Evolutionary conservation across 2,113 vertebrate species (phyloP).

Genomic region (Heptranchias perlo): DNA sequence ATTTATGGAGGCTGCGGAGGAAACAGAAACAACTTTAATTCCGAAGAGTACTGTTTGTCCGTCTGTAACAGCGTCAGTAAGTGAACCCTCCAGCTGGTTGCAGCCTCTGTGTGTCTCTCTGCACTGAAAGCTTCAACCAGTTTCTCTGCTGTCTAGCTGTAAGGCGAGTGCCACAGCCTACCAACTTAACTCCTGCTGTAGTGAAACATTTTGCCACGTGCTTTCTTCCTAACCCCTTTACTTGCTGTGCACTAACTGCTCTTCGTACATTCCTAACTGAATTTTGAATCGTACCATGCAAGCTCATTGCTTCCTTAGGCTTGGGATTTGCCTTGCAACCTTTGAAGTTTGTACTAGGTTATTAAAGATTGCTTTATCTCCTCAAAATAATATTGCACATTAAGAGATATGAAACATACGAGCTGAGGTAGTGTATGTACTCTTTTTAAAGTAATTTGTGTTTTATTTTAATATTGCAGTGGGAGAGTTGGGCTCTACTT

Average conservation of each 20-base stretch:
- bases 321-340: not conserved
- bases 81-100: slow-evolving; percentile 59
- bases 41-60: slow-evolving; percentile 94
- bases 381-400: not conserved
- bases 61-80: slow-evolving; percentile 97
- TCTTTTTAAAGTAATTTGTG: not conserved
- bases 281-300: not conserved
- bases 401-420: not conserved
- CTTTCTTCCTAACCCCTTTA: slow-evolving; percentile 4
- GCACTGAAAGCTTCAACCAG: slow-evolving; percentile 45
- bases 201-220: not conserved
- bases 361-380: not conserved
- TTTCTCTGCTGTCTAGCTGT: slow-evolving; percentile 42
- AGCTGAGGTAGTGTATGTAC: not conserved
- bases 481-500: not conserved
- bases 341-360: not conserved
- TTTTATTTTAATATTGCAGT: not conserved
- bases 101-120: slow-evolving; percentile 41
- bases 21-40: slow-evolving; percentile 99
- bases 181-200: slow-evolving; percentile 29
- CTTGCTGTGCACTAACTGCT: not conserved
- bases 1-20: slow-evolving; percentile 98
- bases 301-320: no score
- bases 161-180: not conserved
- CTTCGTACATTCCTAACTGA: not conserved